Evolutionary conservation across 2,888 invertebrate genomes (phyloP), one percentile per base, ranked within the genome.

Genomic region (Pyralis farinalis): DNA sequence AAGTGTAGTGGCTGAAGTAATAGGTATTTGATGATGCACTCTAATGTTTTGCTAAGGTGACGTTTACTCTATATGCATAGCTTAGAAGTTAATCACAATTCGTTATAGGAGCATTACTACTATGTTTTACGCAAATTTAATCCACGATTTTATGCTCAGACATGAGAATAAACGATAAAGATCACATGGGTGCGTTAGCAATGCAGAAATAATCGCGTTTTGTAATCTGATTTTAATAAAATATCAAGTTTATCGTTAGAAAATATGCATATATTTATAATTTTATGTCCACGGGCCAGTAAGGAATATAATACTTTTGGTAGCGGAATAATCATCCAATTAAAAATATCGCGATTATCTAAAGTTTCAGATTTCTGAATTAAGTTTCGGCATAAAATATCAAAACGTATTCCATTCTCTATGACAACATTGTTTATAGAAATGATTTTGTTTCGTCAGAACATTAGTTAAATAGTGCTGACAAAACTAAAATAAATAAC

Each of bases 401-500:
- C 4, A 16, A 16, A 16, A 16, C 2, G 16, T 16, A 16, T 16
- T 16, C 3, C 4, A 16, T 3, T 16, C 16, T 2, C n/a, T 2
- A 16, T 16, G 4, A 16, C 16, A 16, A 16, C 4, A 16, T 16
- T 16, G 2, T 16, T 2, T 16, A 16, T 16, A 3, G 16, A 16
- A 16, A 16, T 16, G 16, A 16, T 4, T 16, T 16, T 4, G 16
- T 4, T 16, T 16, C 3, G 16, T 3, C 16, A n/a, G 25, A 7
- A 7, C 7, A 25, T 25, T 7, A 11, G 5, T 35, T 25, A 35
- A 35, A 31, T 25, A 20, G 34, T 35, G 34, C 34, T 12, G 27
- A 35, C 27, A 27, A 34, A 31, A n/a, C 27, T n/a, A 22, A 11
- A 12, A 53, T 58, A 62, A 58, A 63, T 53, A 59, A 55, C 58